Conservation (phyloP, 2,113 vertebrate genomes). For the Megaceryle torquata region DNA sequence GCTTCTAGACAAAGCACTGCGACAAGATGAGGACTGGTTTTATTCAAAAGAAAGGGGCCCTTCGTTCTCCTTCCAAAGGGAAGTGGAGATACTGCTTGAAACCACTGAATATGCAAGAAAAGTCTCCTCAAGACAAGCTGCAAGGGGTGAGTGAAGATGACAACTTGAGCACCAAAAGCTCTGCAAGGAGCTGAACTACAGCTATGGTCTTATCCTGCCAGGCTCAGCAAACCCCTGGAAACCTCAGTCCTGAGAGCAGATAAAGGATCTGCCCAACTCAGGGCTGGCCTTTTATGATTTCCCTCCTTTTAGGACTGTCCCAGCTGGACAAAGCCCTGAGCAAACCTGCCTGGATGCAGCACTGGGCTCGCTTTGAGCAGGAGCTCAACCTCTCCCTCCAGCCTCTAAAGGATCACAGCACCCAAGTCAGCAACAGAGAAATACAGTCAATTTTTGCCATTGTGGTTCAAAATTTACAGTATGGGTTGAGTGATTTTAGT, state of each 20-base stretch:
- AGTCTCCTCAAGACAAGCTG: neutral
- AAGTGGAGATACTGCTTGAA: neutral
- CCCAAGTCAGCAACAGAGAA: neutral
- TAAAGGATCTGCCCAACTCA: neutral
- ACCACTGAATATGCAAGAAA: neutral
- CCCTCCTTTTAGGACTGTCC: neutral
- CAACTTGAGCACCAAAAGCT: neutral
- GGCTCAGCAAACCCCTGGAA: neutral
- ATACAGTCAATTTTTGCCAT: neutral
- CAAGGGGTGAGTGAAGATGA: neutral
- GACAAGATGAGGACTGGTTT: neutral
- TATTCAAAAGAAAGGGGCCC: neutral
- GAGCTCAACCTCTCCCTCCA: neutral
- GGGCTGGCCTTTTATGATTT: neutral
- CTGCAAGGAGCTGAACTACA: neutral
- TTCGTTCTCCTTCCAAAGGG: neutral
- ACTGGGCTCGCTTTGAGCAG: neutral
- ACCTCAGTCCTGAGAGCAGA: neutral
- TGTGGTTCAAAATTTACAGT: neutral
- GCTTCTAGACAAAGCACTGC: neutral
- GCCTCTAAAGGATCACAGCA: neutral
- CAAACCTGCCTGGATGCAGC: neutral
- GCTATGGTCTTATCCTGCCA: neutral
- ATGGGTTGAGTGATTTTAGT: neutral
- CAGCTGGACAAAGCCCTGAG: fast-evolving